Evolutionary conservation across 2,888 invertebrate species (phyloP).

Genomic region (Thereva nobilitata): DNA sequence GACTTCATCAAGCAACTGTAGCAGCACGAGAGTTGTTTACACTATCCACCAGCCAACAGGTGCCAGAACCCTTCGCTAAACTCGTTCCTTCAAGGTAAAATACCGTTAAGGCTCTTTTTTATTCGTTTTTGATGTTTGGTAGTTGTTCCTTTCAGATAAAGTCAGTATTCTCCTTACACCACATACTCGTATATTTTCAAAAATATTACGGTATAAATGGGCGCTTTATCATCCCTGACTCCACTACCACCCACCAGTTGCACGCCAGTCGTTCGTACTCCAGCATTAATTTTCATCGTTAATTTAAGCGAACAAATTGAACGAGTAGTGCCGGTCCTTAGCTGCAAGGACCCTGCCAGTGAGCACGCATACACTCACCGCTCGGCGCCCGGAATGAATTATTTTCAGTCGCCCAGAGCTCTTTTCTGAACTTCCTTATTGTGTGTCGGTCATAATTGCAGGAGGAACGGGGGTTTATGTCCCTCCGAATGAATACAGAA

Average conservation of each 20-base stretch:
- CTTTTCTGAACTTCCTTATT: conserved; percentile 28
- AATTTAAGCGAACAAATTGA: conserved; percentile 32
- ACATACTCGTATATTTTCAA: no score
- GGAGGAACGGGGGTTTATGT: conserved; percentile 1
- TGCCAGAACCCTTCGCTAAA: no score
- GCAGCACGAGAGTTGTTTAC: no score
- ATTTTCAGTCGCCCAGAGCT: conserved; percentile 28
- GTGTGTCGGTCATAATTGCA: conserved; percentile 27
- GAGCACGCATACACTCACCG: conserved; percentile 18
- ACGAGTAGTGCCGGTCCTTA: conserved; percentile 26
- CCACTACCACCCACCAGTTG: conserved; percentile 17
- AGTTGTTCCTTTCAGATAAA: no score
- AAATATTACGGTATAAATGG: no score
- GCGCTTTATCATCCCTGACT: no score
- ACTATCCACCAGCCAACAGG: no score
- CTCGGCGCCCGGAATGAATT: conserved; percentile 25
- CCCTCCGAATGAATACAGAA: conserved; percentile 1
- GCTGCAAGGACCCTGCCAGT: conserved; percentile 26
- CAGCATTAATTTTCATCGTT: conserved; percentile 28
- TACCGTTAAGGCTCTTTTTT: no score
- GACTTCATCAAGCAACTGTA: no score
- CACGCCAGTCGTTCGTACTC: conserved; percentile 5
- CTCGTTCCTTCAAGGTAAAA: no score
- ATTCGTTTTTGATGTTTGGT: no score
- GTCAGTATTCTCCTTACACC: no score